Conservation (phyloP, 2,113 vertebrate genomes). For the Alligator mississippiensis region DNA sequence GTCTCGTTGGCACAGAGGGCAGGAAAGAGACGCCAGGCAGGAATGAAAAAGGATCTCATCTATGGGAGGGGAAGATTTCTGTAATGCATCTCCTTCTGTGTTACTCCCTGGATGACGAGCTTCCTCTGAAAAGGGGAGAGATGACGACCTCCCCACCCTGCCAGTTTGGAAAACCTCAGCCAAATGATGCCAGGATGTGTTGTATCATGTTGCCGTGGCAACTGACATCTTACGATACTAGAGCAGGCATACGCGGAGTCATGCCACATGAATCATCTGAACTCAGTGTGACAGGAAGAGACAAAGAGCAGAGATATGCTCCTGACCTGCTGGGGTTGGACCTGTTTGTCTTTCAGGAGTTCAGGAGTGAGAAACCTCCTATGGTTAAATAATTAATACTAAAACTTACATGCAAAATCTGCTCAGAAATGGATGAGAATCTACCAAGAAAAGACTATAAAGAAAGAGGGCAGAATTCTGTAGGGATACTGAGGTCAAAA, state of each 20-base stretch:
- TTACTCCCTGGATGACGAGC: not conserved
- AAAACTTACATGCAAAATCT: accelerated
- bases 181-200: constrained; percentile 75
- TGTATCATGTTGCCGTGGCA: constrained; percentile 68
- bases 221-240: constrained; percentile 70
- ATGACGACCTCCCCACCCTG: not conserved
- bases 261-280: constrained; percentile 69
- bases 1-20: constrained; percentile 37
- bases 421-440: not conserved
- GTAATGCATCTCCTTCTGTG: not conserved
- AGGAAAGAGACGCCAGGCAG: constrained; percentile 68
- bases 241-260: constrained; percentile 67
- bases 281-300: constrained; percentile 62
- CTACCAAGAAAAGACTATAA: accelerated
- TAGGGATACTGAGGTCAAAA: accelerated
- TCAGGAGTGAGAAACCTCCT: not conserved
- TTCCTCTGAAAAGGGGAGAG: not conserved
- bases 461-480: not conserved
- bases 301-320: not conserved
- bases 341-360: accelerated
- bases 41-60: not conserved
- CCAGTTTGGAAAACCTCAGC: constrained; percentile 66
- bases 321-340: accelerated
- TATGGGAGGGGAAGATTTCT: accelerated
- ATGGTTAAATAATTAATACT: not conserved